phyloP scores from a whole-genome alignment of 2,113 vertebrate genomes.

The Pristiophorus japonicus region DNA sequence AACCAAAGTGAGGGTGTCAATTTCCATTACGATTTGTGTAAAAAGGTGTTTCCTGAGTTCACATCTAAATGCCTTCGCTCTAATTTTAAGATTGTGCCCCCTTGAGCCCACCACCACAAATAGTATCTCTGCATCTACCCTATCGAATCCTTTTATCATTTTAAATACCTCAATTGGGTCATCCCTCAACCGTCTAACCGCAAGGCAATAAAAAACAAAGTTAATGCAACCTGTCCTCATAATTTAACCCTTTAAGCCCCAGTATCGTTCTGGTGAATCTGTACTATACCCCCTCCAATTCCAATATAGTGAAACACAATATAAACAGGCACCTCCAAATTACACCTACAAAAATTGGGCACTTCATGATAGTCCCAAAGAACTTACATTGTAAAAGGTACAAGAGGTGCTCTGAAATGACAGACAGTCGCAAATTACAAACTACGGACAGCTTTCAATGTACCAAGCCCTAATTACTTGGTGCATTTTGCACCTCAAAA shows the following conservation, averaged over 20 bases:
- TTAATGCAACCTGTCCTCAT: not conserved
- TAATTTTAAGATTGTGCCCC: not conserved
- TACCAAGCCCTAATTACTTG: no score
- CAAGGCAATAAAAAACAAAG: not conserved
- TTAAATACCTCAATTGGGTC: not conserved
- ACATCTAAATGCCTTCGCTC: not conserved
- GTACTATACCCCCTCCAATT: not conserved
- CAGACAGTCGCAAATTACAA: no score
- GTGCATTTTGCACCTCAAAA: no score
- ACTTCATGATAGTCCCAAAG: no score
- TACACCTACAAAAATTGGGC: no score
- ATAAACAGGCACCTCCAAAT: no score
- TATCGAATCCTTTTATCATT: not conserved
- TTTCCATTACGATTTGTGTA: not conserved
- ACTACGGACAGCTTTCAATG: no score
- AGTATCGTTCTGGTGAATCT: not conserved
- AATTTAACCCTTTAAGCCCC: not conserved
- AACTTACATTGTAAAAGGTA: no score
- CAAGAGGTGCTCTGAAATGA: no score
- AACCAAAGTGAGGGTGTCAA: not conserved
- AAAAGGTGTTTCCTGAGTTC: not conserved
- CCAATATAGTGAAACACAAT: not conserved
- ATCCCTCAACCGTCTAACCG: not conserved
- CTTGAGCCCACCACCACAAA: not conserved
- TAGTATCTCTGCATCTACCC: not conserved